A percentile compares a stretch with the other conserved stretches of the same genome.
These are phyloP conservation scores for Phaedon cochleariae DNA, from an alignment of 2,888 invertebrate species.

Conservation along the genomic window DNA sequence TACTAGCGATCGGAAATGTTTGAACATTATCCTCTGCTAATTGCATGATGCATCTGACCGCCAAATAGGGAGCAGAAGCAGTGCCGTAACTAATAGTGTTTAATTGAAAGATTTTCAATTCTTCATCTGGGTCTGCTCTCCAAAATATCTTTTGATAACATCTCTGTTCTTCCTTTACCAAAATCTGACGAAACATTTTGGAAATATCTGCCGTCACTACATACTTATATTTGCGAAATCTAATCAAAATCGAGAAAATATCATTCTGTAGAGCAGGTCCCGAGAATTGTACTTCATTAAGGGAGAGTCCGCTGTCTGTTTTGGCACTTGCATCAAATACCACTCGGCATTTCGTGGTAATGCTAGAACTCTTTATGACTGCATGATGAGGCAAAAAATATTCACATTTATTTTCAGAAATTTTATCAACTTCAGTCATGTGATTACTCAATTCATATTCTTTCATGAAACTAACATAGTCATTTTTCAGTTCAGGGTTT, in stretches of 20 bases:
- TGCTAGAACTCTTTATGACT: conserved; percentile 25
- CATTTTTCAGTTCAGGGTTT: neutral
- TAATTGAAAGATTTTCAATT: conserved; percentile 18
- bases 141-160: conserved; percentile 20
- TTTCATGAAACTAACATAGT: conserved; percentile 16
- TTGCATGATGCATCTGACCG: no score
- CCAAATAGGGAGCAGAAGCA: conserved; percentile 24
- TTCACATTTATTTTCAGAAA: neutral
- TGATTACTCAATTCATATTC: conserved; percentile 9
- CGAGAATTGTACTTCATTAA: conserved; percentile 24
- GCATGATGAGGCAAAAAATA: conserved; percentile 31
- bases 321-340: conserved; percentile 29
- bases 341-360: no score
- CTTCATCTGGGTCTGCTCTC: conserved; percentile 16
- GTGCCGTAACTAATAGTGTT: conserved; percentile 27
- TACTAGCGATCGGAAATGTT: no score
- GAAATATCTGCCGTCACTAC: conserved; percentile 26
- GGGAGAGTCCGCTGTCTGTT: no score
- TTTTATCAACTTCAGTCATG: neutral
- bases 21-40: no score
- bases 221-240: conserved; percentile 14
- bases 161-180: conserved; percentile 16
- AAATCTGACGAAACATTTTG: conserved; percentile 31
- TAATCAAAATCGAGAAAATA: conserved; percentile 20
- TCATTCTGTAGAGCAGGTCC: conserved; percentile 26